Evolutionary conservation across 2,888 invertebrate species (phyloP).

Genomic region (Mythimna loreyi): DNA sequence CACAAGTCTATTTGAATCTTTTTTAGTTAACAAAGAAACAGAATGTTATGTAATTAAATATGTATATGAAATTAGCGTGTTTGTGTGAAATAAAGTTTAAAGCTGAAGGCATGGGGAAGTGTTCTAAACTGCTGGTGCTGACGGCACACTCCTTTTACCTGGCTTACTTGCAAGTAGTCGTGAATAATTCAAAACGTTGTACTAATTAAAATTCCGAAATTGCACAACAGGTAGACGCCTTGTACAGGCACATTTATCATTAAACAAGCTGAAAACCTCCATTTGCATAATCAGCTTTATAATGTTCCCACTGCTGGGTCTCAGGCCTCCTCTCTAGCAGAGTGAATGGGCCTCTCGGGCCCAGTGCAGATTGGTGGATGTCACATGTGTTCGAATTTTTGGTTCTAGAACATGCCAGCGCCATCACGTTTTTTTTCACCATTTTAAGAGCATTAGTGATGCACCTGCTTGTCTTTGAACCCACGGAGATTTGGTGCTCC

Average conservation of each 20-base stretch:
- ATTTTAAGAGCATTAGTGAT: no score
- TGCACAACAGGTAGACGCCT: slow-evolving; percentile 32
- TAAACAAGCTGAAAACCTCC: not conserved
- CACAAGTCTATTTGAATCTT: slow-evolving; percentile 58
- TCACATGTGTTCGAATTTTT: no score
- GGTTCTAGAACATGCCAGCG: no score
- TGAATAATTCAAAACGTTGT: slow-evolving; percentile 41
- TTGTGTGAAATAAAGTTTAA: slow-evolving; percentile 39
- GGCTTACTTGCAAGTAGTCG: slow-evolving; percentile 28
- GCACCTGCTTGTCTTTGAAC: no score
- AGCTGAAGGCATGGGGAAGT: slow-evolving; percentile 27
- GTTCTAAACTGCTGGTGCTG: slow-evolving; percentile 31
- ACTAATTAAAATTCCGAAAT: slow-evolving; percentile 39
- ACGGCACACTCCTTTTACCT: slow-evolving; percentile 21
- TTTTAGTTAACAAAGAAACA: slow-evolving; percentile 50
- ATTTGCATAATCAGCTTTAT: no score
- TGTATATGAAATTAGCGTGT: slow-evolving; percentile 47
- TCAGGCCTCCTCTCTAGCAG: no score
- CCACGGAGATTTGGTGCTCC: no score
- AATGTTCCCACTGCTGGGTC: no score
- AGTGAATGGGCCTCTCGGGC: no score
- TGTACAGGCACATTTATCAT: slow-evolving; percentile 7
- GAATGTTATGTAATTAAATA: slow-evolving; percentile 29
- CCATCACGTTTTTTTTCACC: no score
- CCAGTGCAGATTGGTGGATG: no score